A percentile compares a stretch with the other conserved stretches of the same genome.
Evolutionary conservation across 2,113 vertebrate species (phyloP).

Genomic region (Megaleporinus macrocephalus): DNA sequence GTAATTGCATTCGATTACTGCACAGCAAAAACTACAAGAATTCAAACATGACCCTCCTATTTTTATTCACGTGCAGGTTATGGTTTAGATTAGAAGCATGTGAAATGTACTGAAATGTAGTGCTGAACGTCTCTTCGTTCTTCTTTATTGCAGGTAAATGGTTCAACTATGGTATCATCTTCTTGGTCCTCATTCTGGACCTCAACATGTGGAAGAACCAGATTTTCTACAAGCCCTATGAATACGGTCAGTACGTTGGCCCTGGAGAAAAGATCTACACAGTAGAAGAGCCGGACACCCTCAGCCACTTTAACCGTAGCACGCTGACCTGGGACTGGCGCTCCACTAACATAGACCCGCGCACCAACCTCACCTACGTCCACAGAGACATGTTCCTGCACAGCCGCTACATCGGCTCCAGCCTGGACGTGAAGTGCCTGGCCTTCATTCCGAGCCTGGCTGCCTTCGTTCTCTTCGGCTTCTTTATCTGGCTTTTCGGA

Average conservation of each 20-base stretch:
- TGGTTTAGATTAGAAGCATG: too few species aligned
- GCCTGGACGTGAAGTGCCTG: conserved; percentile 92
- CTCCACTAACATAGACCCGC: conserved; percentile 83
- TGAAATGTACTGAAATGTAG: too few species aligned
- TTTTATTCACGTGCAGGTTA: too few species aligned
- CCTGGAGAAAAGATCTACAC: conserved; percentile 96
- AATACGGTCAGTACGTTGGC: conserved; percentile 96
- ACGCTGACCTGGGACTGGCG: conserved; percentile 94
- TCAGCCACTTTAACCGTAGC: conserved; percentile 89
- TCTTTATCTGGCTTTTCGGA: conserved; percentile 95
- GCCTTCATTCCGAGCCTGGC: conserved; percentile 93
- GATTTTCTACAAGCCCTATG: conserved; percentile 97
- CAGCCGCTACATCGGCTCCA: conserved; percentile 89
- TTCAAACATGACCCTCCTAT: too few species aligned
- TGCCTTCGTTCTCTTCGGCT: conserved; percentile 93
- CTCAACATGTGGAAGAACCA: conserved; percentile 99
- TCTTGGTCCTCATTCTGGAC: conserved; percentile 96
- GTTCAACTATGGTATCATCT: conserved; percentile 99
- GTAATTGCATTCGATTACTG: neutral
- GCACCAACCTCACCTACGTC: conserved; percentile 85
- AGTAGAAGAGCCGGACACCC: conserved; percentile 90
- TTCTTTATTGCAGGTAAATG: conserved; percentile 87
- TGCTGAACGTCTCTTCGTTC: neutral
- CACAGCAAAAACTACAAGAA: too few species aligned
- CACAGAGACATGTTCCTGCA: conserved; percentile 92